These are phyloP conservation scores for Anniella stebbinsi DNA, from an alignment of 2,797 vertebrate genomes.

Conservation along the genomic window DNA sequence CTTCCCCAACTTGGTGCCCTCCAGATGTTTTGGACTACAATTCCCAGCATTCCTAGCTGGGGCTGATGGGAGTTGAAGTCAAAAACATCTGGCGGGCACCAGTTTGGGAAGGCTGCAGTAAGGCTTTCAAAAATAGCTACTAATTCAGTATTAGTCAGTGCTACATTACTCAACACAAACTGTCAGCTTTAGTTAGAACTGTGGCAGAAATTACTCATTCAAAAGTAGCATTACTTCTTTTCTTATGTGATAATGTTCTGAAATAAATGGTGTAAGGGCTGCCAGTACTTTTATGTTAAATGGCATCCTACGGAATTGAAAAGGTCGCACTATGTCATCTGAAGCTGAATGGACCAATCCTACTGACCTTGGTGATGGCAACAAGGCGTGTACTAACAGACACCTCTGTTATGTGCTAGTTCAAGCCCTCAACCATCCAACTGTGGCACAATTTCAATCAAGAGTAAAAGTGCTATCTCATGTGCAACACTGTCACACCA, in stretches of 20 bases:
- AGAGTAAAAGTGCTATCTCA: not conserved
- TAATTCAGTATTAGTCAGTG: not conserved
- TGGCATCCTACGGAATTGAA: not conserved
- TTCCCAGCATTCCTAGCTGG: not conserved
- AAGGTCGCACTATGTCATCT: not conserved
- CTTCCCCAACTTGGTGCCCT: not conserved
- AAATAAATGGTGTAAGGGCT: not conserved
- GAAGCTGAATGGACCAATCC: not conserved
- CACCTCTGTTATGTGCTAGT: no score
- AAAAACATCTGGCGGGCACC: no score
- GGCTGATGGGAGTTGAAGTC: not conserved
- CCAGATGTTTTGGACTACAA: not conserved
- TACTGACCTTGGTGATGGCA: not conserved
- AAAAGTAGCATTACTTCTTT: not conserved
- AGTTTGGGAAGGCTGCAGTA: no score
- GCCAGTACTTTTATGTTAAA: not conserved
- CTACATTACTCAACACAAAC: not conserved
- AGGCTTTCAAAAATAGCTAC: not conserved
- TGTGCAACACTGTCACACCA: not conserved
- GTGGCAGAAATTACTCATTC: not conserved
- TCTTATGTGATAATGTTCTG: not conserved
- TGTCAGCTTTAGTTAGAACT: not conserved
- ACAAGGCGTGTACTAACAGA: not conserved
- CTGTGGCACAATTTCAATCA: not conserved
- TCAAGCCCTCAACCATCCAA: not conserved